phyloP scores from a whole-genome alignment of 2,113 vertebrate species.

The Ivindomyrus marchei region DNA sequence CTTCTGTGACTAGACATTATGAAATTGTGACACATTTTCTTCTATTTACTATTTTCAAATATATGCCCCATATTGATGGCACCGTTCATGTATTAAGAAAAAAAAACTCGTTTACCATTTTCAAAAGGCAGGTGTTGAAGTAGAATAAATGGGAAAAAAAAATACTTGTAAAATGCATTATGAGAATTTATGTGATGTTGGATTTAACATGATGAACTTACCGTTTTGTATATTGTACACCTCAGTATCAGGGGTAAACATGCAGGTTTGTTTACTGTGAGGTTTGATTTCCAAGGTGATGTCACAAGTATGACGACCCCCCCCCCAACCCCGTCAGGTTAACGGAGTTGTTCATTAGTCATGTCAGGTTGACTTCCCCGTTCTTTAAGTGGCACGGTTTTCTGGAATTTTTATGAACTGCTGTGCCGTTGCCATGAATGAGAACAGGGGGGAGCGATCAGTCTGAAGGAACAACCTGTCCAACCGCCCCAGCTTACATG shows the following conservation, averaged over 20 bases:
- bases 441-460: neutral
- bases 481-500: constrained; percentile 64
- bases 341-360: neutral
- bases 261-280: neutral
- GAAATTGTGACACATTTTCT: constrained; percentile 20
- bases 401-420: neutral
- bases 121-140: constrained; percentile 6
- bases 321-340: neutral
- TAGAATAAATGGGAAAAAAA: neutral
- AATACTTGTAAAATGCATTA: constrained; percentile 20
- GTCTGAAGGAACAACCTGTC: constrained; percentile 29
- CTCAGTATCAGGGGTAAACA: neutral
- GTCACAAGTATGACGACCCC: constrained; percentile 25
- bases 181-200: constrained; percentile 16
- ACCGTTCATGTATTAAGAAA: constrained; percentile 7
- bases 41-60: constrained; percentile 19
- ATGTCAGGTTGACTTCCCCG: neutral
- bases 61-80: constrained; percentile 27
- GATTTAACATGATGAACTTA: neutral
- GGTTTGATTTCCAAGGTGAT: constrained; percentile 72
- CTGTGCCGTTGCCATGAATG: neutral
- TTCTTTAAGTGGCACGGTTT: neutral
- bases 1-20: constrained; percentile 24
- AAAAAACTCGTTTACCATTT: constrained; percentile 1
- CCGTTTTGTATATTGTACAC: constrained; percentile 37